These are phyloP conservation scores for Hemicrepidius hirtus DNA, from an alignment of 2,888 invertebrate species.

Conservation along the genomic window DNA sequence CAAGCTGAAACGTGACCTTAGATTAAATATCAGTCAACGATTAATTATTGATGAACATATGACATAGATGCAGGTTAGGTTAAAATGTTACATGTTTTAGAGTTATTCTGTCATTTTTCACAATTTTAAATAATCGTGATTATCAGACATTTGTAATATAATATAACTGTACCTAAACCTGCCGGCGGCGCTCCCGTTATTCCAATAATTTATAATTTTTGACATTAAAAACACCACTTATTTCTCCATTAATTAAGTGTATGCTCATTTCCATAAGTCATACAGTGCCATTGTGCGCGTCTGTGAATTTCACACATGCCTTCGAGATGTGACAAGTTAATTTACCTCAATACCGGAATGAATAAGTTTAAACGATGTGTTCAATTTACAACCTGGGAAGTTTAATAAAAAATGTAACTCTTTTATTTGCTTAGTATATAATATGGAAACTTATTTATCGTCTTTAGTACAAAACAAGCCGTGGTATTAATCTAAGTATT, in stretches of 20 bases:
- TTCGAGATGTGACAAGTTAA: constrained; percentile 52
- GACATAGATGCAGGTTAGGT: constrained; percentile 49
- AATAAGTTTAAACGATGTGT: constrained; percentile 11
- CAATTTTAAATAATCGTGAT: not conserved
- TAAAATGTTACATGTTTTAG: too few relatives aligned
- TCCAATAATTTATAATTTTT: constrained; percentile 58
- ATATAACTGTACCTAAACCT: not conserved
- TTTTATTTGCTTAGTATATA: not conserved
- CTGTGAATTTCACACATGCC: constrained; percentile 49
- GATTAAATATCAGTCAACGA: constrained; percentile 57
- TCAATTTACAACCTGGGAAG: constrained; percentile 18
- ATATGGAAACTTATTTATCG: constrained; percentile 14
- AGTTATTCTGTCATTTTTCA: constrained; percentile 12
- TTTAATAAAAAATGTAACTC: constrained; percentile 4
- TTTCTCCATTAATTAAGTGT: constrained; percentile 61
- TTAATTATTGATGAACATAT: constrained; percentile 57
- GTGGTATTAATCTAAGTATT: not conserved
- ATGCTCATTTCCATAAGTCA: constrained; percentile 40
- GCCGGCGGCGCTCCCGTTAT: constrained; percentile 38
- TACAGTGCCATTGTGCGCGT: constrained; percentile 42
- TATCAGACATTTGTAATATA: not conserved
- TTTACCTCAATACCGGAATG: constrained; percentile 49
- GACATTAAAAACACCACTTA: constrained; percentile 58
- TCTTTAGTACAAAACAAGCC: not conserved
- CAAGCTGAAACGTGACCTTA: constrained; percentile 56